Percentiles rank a stretch among this genome's conserved stretches.
phyloP scores from a whole-genome alignment of 2,113 vertebrate genomes.

The Atlantisia rogersi region DNA sequence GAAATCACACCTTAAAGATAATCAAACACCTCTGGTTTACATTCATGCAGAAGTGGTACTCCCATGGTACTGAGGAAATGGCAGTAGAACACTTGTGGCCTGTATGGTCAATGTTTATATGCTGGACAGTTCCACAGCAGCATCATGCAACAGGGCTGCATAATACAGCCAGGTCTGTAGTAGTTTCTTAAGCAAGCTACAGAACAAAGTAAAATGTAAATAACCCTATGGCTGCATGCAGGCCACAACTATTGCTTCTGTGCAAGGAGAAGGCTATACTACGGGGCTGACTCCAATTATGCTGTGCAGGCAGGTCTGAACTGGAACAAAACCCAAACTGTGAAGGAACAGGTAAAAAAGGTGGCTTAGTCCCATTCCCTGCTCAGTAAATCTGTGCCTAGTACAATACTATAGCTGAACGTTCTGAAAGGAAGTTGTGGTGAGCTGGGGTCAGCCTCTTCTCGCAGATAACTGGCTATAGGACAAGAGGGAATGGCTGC shows the following conservation, averaged over 20 bases:
- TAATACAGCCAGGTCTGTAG: not conserved
- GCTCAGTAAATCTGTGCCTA: not conserved
- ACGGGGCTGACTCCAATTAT: not conserved
- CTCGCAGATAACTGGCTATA: too few relatives aligned
- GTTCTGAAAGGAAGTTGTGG: too few relatives aligned
- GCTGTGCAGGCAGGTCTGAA: not conserved
- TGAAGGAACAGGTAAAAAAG: not conserved
- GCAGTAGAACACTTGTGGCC: not conserved
- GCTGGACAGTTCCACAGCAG: not conserved
- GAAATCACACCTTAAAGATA: not conserved
- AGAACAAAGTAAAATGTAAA: not conserved
- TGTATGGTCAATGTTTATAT: not conserved
- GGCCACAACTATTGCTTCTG: not conserved
- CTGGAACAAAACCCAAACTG: accelerated
- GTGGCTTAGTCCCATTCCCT: not conserved
- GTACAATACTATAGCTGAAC: too few relatives aligned
- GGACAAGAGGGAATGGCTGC: too few relatives aligned
- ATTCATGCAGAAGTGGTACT: not conserved
- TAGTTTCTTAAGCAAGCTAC: not conserved
- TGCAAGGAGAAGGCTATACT: not conserved
- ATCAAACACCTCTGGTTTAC: not conserved
- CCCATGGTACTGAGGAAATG: not conserved
- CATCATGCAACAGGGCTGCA: not conserved
- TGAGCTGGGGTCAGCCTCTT: too few relatives aligned
- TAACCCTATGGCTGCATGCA: not conserved